Conservation (phyloP, 2,888 invertebrate species). For the Cyclophora albipunctata region DNA sequence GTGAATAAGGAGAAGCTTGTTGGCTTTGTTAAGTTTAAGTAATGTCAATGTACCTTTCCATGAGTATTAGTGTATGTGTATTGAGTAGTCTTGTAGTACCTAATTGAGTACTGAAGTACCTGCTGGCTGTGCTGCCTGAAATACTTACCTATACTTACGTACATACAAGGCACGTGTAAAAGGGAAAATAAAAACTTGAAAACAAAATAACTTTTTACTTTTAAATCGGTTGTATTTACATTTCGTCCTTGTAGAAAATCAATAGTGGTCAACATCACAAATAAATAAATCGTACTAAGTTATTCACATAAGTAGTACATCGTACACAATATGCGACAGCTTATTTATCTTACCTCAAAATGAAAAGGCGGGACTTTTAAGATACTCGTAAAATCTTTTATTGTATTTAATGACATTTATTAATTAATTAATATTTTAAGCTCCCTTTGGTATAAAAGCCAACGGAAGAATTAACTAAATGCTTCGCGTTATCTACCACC, state of each 20-base stretch:
- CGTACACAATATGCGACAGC: constrained; percentile 65
- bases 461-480: constrained; percentile 54
- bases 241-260: constrained; percentile 75
- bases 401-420: constrained; percentile 56
- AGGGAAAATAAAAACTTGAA: constrained; percentile 67
- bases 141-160: too few species aligned
- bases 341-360: constrained; percentile 60
- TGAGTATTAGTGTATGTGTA: too few species aligned
- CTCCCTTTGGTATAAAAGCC: constrained; percentile 56
- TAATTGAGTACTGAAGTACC: too few species aligned
- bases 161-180: background rate
- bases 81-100: too few species aligned
- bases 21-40: too few species aligned
- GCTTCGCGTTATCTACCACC: constrained; percentile 28
- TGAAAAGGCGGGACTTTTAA: constrained; percentile 65
- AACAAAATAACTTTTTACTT: constrained; percentile 74
- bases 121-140: too few species aligned
- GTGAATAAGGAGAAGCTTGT: too few species aligned
- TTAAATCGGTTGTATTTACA: constrained; percentile 76
- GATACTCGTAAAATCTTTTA: constrained; percentile 56
- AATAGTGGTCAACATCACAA: constrained; percentile 75
- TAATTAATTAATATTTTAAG: constrained; percentile 25
- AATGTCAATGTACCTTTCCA: too few species aligned
- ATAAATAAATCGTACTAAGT: constrained; percentile 75
- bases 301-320: constrained; percentile 68